Base-by-base conservation (phyloP, 2,888 invertebrate species). In the Kryphioiulus occultus region DNA sequence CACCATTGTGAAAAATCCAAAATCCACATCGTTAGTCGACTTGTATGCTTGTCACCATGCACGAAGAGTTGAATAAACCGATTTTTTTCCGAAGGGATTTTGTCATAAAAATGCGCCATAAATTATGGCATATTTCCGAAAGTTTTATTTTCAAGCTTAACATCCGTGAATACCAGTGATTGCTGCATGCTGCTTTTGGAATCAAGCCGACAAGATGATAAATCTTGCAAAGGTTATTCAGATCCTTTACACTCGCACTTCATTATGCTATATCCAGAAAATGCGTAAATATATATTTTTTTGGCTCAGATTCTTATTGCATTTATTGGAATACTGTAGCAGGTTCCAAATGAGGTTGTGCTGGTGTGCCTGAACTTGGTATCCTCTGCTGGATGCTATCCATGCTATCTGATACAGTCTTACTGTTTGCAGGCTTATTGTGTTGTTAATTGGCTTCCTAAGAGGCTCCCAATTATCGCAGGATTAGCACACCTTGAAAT, bases 71-170 rank as follows among this genome's bases (percentile, higher is more conserved):
- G 59, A 68, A 68, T 68, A 22, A 68, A 68, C 59, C 22, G 5
- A n/a, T 1, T 68, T 68, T 44, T n/a, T 68, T 68, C 59, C 59
- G 59, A 68, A n/a, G n/a, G 59, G 59, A 68, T 68, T 68, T 22
- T 22, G 26, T 68, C 59, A n/a, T 68, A 68, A 68, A 68, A 68
- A 22, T 68, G 59, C 59, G 19, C 53, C 59, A 68, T 68, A 68
- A 68, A 68, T 68, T 68, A 68, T 68, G 10, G 22, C 59, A 68
- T n/a, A 68, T 68, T 68, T 68, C 59, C 59, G 59, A 68, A 68
- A 68, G n/a, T 68, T 35, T 68, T 68, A 68, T n/a, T 68, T 44
- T 68, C 35, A 68, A 68, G 59, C 59, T 68, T 68, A 68, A 68
- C 22, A n/a, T 68, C 22, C 22, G 22, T 68, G 59, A 68, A 68